Conservation (phyloP, 2,113 vertebrate species). For the Ariopsis seemanni region DNA sequence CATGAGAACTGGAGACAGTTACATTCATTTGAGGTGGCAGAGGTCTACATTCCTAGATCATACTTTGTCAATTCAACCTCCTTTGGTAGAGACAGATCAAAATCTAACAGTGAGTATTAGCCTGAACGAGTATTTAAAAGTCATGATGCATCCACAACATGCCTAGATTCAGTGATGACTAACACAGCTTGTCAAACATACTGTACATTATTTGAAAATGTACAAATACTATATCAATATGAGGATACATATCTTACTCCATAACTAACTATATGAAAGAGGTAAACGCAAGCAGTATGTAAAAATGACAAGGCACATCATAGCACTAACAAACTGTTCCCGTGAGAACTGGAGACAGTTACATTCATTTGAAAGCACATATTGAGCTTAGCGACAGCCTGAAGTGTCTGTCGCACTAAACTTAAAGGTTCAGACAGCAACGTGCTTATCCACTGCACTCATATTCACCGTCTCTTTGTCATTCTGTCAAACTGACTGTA, state of each 20-base stretch:
- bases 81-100: too few species aligned
- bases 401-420: neutral
- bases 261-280: neutral
- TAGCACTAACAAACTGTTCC: neutral
- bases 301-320: neutral
- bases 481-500: neutral
- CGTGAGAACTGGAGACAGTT: neutral
- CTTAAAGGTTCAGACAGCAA: neutral
- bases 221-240: neutral
- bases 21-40: too few species aligned
- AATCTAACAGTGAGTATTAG: neutral
- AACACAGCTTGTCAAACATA: neutral
- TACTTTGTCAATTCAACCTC: too few species aligned
- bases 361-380: neutral
- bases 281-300: neutral
- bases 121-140: neutral
- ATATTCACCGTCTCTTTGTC: neutral
- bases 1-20: too few species aligned
- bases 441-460: neutral
- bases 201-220: neutral
- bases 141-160: neutral
- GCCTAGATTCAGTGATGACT: neutral
- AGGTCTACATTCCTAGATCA: too few species aligned
- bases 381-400: neutral
- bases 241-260: neutral